Evolutionary conservation across 2,888 invertebrate genomes (phyloP).

Genomic region (Melanotus villosus): DNA sequence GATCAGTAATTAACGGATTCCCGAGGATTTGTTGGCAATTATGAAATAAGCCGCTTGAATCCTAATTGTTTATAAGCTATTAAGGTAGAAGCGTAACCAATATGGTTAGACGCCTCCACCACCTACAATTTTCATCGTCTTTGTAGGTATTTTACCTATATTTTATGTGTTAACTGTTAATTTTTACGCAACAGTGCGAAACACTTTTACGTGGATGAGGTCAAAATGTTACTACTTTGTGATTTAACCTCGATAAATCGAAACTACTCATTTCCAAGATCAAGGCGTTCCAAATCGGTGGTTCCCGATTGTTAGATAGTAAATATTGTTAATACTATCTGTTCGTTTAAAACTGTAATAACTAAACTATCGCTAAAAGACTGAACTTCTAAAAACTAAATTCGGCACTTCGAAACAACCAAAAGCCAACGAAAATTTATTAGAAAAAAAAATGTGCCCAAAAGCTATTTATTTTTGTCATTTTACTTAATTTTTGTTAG

Average conservation of each 20-base stretch:
- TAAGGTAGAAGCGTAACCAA: not conserved
- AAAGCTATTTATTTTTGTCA: too few species aligned
- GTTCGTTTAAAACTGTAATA: too few species aligned
- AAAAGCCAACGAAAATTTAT: too few species aligned
- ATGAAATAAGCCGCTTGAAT: not conserved
- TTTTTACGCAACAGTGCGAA: constrained; percentile 5
- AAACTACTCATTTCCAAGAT: constrained; percentile 17
- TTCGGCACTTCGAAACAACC: too few species aligned
- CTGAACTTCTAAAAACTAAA: too few species aligned
- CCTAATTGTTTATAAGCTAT: not conserved
- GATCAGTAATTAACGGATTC: too few species aligned
- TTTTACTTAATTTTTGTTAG: too few species aligned
- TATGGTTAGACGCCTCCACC: not conserved
- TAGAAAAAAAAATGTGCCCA: too few species aligned
- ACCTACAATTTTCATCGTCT: not conserved
- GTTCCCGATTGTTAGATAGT: not conserved
- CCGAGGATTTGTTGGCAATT: not conserved
- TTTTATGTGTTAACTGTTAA: constrained; percentile 11
- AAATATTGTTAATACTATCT: too few species aligned
- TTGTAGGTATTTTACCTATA: not conserved
- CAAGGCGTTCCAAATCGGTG: constrained; percentile 26
- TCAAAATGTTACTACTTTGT: constrained; percentile 11
- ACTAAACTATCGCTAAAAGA: too few species aligned
- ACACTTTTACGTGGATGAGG: constrained; percentile 20
- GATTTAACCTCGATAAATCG: constrained; percentile 19